Percentiles rank a stretch among this genome's conserved stretches.
Evolutionary conservation across 2,888 invertebrate genomes (phyloP).

Genomic region (Sericinus montela): DNA sequence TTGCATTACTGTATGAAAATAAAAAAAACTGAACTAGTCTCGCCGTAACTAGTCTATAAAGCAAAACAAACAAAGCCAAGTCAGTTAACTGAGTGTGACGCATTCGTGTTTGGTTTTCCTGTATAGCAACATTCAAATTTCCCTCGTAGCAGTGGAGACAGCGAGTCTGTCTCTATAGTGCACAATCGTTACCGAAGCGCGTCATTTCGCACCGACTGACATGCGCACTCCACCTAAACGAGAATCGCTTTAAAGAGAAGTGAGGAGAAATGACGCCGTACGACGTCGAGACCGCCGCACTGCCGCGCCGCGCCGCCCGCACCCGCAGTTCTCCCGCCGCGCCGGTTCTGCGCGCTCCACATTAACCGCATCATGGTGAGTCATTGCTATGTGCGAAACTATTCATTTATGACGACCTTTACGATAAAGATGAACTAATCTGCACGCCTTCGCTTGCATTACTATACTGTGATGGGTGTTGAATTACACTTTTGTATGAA

Average conservation of each 20-base stretch:
- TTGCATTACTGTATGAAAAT: constrained; percentile 3
- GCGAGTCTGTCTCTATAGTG: constrained; percentile 65
- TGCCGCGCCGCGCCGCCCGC: constrained; percentile 55
- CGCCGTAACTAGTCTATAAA: constrained; percentile 9
- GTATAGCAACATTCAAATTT: constrained; percentile 61
- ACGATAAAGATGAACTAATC: constrained; percentile 23
- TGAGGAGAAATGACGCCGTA: constrained; percentile 58
- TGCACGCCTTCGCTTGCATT: constrained; percentile 12
- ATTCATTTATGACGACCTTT: constrained; percentile 61
- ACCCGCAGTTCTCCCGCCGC: constrained; percentile 72
- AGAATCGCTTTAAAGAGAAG: constrained; percentile 57
- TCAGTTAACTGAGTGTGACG: constrained; percentile 32
- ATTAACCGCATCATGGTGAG: constrained; percentile 76
- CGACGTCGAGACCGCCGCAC: constrained; percentile 50
- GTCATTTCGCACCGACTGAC: constrained; percentile 71
- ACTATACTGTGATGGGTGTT: constrained; percentile 6
- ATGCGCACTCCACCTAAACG: constrained; percentile 59
- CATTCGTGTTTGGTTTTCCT: constrained; percentile 45
- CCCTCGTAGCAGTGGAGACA: constrained; percentile 66
- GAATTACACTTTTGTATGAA: constrained; percentile 9
- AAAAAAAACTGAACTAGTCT: constrained; percentile 10
- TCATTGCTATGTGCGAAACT: constrained; percentile 70
- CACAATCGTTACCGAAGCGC: constrained; percentile 73
- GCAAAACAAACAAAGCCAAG: constrained; percentile 19
- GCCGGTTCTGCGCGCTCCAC: constrained; percentile 69